Percentiles rank a stretch among this genome's conserved stretches.
Conservation (phyloP, 2,888 invertebrate genomes). For the Diploptera punctata region DNA sequence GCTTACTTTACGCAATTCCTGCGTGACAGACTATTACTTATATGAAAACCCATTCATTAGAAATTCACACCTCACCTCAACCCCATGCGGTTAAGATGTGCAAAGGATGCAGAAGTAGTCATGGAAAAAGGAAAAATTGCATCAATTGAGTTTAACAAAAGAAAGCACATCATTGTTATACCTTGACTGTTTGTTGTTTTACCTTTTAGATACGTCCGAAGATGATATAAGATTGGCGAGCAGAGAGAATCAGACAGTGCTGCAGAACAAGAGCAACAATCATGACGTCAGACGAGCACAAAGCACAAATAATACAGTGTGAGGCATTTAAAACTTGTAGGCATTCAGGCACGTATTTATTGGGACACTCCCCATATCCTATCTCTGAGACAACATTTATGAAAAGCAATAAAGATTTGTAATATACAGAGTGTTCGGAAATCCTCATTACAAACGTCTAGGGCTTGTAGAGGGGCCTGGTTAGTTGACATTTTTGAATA, state of each 20-base stretch:
- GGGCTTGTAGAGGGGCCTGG: too few species aligned
- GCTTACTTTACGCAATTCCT: too few species aligned
- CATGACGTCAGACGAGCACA: slow-evolving; percentile 27
- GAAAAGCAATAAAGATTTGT: too few species aligned
- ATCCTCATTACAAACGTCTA: too few species aligned
- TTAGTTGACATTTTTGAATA: too few species aligned
- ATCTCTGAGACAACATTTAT: too few species aligned
- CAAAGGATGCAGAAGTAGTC: not conserved
- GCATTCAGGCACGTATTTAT: too few species aligned
- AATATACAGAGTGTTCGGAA: too few species aligned
- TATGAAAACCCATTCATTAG: slow-evolving; percentile 6
- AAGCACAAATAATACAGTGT: slow-evolving; percentile 25
- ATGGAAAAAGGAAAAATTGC: too few species aligned
- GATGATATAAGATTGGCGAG: slow-evolving; percentile 46
- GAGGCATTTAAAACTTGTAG: too few species aligned
- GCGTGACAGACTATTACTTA: too few species aligned
- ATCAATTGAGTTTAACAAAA: not conserved
- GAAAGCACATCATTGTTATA: slow-evolving; percentile 19
- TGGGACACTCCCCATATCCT: too few species aligned
- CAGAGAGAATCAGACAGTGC: slow-evolving; percentile 40
- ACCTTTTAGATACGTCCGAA: slow-evolving; percentile 50
- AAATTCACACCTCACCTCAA: not conserved
- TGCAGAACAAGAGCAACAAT: slow-evolving; percentile 40
- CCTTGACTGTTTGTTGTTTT: slow-evolving; percentile 48
- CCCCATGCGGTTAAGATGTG: slow-evolving; percentile 17